Percentiles rank a stretch among this genome's conserved stretches.
phyloP scores from a whole-genome alignment of 2,797 vertebrate species.

The Pipistrellus pipistrellus region DNA sequence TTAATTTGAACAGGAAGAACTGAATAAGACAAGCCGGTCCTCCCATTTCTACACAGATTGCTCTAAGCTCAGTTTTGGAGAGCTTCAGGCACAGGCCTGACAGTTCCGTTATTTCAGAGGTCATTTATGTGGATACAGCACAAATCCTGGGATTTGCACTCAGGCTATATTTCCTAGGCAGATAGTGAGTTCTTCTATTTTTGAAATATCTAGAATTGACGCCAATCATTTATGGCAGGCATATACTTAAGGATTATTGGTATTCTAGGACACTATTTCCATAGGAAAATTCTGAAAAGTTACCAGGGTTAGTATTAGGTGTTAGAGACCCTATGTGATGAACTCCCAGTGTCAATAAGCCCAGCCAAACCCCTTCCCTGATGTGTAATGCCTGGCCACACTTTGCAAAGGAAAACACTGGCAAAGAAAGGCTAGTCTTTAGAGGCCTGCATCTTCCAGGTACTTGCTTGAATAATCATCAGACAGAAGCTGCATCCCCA shows the following conservation, averaged over 20 bases:
- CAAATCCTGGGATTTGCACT: neutral
- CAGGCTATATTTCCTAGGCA: neutral
- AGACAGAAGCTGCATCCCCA: neutral
- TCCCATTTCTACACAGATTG: neutral
- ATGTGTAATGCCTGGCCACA: slow-evolving; percentile 3
- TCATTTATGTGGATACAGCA: neutral
- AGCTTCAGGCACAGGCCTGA: neutral
- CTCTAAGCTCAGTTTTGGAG: neutral
- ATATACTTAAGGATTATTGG: slow-evolving; percentile 26
- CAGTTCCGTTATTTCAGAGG: neutral
- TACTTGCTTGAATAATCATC: slow-evolving; percentile 17
- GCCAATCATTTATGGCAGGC: neutral
- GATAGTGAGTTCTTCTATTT: neutral
- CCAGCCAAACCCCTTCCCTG: neutral
- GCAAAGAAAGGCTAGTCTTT: slow-evolving; percentile 8
- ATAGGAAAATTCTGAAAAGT: slow-evolving; percentile 25
- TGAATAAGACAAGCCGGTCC: neutral
- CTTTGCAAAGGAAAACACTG: slow-evolving; percentile 9
- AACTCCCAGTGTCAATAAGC: neutral
- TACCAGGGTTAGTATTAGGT: neutral
- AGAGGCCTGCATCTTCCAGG: slow-evolving; percentile 34
- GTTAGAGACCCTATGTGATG: neutral
- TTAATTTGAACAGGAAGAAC: slow-evolving; percentile 26
- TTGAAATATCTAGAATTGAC: neutral
- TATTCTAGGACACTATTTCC: neutral